Base-by-base conservation (phyloP, 2,113 vertebrate genomes). In the Anarhynchus alexandrinus region DNA sequence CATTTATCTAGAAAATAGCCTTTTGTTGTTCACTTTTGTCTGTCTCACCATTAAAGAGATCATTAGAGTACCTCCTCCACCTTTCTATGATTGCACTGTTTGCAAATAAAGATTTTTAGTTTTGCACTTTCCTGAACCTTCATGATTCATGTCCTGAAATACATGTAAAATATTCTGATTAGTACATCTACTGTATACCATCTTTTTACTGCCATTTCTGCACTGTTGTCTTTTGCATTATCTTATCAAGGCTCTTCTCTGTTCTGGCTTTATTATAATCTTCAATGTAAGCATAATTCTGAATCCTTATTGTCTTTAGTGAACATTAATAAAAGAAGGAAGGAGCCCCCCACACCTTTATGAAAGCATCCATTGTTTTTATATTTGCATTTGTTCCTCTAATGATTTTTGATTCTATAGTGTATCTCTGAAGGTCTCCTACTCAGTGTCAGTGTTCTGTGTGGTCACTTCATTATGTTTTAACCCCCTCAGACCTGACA, bases 21-120 rank as follows among this genome's bases (percentile, higher is more conserved):
- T 88, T 94, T 84, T 81, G 55, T 74, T 95, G 20, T 86, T 88
- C 51, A 62, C 13, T 96, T 92, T 93, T 83, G 73, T 86, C 55
- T 82, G n/a, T 86, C 86, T 94, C 12, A n/a, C 58, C 36, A 43
- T 94, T 92, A 86, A 66, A 83, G 55, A 58, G 51, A 83, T 90
- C 26, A 86, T 96, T 86, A 91, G 15, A 88, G 38, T 71, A 73
- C 72, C n/a, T 88, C 88, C 82, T 94, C 80, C 88, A 96, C 72
- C 72, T 95, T 91, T 91, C 59, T 58, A 9, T 81, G 80, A 81
- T 86, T 91, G 32, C 42, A 74, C 16, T 92, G 89, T 94, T 95
- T 96, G 83, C 83, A 95, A 91, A 88, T 83, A 81, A 77, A 45
- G 30, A 62, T 66, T 86, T 92, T 93, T 34, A 45, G 80, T 93